These are phyloP conservation scores for Andrena minutula DNA, from an alignment of 2,888 invertebrate genomes.

Conservation along the genomic window DNA sequence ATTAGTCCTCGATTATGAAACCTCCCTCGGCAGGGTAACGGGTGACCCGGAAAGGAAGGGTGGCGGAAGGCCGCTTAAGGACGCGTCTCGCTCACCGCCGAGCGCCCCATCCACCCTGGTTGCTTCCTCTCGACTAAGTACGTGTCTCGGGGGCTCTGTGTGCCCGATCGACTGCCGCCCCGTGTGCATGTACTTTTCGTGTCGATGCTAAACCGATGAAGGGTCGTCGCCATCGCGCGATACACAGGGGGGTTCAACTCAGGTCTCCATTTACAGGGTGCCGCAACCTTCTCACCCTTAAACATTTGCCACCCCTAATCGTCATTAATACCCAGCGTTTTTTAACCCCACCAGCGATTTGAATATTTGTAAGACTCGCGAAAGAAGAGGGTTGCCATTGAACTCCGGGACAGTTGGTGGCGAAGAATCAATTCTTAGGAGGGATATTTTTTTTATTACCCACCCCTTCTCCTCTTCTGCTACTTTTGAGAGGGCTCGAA, in stretches of 20 bases:
- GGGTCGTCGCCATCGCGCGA: slow-evolving; percentile 57
- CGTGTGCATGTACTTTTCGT: slow-evolving; percentile 67
- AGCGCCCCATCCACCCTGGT: slow-evolving; percentile 14
- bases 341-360: not conserved
- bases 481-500: slow-evolving; percentile 26
- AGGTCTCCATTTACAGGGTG: slow-evolving; percentile 18
- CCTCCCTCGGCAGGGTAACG: slow-evolving; percentile 65
- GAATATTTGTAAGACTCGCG: too few species aligned
- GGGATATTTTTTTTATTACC: not conserved
- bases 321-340: not conserved
- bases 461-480: too few species aligned
- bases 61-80: slow-evolving; percentile 61
- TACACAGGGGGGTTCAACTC: not conserved
- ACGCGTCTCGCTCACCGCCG: slow-evolving; percentile 38
- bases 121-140: slow-evolving; percentile 37
- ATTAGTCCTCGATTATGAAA: slow-evolving; percentile 73
- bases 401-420: too few species aligned
- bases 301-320: too few species aligned
- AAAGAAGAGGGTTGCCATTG: too few species aligned
- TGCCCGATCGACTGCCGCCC: slow-evolving; percentile 60
- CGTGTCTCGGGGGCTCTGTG: slow-evolving; percentile 25
- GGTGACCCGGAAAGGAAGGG: slow-evolving; percentile 70
- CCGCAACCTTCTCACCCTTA: not conserved
- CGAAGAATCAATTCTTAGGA: too few species aligned
- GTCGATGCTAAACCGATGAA: slow-evolving; percentile 61